Conservation (phyloP, 1,140 invertebrate genomes). For the Colletes gigas region DNA sequence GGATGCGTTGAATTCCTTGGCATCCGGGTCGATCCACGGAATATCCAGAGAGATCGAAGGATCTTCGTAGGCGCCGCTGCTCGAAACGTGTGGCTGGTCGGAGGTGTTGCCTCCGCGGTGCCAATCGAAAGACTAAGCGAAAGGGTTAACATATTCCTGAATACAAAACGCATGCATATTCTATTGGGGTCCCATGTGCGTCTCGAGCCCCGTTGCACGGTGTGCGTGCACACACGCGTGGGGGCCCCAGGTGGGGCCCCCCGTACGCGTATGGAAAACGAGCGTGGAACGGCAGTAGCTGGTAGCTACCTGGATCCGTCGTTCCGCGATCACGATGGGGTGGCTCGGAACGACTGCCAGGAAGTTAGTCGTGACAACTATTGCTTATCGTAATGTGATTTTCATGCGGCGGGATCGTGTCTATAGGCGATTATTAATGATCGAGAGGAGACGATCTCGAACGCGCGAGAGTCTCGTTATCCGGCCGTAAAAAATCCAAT, state of each 20-base stretch:
- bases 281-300: conserved; percentile 56
- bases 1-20: too few species aligned
- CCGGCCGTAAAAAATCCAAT: conserved; percentile 67
- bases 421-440: conserved; percentile 65
- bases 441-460: neutral
- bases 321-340: conserved; percentile 10
- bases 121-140: conserved; percentile 80
- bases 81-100: neutral
- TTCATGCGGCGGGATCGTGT: conserved; percentile 66
- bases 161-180: conserved; percentile 78
- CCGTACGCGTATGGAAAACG: conserved; percentile 66
- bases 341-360: conserved; percentile 8
- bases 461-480: conserved; percentile 37
- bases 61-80: neutral
- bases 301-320: conserved; percentile 68
- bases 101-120: conserved; percentile 78
- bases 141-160: conserved; percentile 81
- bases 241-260: conserved; percentile 76
- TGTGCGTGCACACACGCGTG: conserved; percentile 61
- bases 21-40: too few species aligned
- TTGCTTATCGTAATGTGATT: conserved; percentile 77
- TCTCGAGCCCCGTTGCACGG: conserved; percentile 58
- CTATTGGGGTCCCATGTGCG: conserved; percentile 69
- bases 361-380: conserved; percentile 63
- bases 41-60: neutral